Evolutionary conservation across 1,140 invertebrate species (phyloP).

Genomic region (Hirudo medicinalis): DNA sequence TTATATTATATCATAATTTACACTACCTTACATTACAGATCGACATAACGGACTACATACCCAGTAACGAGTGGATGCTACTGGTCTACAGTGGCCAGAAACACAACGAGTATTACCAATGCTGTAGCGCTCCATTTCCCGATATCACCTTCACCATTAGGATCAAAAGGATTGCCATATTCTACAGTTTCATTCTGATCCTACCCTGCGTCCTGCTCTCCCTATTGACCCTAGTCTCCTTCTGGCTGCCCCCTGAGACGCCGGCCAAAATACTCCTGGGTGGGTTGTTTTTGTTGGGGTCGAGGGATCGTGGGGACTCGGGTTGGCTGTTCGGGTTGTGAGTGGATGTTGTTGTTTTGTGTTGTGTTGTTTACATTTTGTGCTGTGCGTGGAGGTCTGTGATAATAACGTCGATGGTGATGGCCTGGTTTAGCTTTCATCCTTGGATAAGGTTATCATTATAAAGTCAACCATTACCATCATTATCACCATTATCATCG

Average conservation of each 20-base stretch:
- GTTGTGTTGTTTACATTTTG: no score
- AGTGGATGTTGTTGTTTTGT: no score
- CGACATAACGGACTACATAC: slow-evolving; percentile 28
- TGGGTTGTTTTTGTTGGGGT: no score
- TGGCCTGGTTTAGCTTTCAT: no score
- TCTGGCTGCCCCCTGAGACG: slow-evolving; percentile 29
- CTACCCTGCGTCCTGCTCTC: slow-evolving; percentile 28
- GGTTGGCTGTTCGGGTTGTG: no score
- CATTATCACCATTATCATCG: no score
- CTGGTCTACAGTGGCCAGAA: slow-evolving; percentile 37
- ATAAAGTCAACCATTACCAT: no score
- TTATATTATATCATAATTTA: slow-evolving; percentile 13
- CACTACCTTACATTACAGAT: slow-evolving; percentile 13
- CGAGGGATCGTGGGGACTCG: no score
- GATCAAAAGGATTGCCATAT: slow-evolving; percentile 24
- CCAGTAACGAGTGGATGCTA: slow-evolving; percentile 37
- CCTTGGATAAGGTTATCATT: no score
- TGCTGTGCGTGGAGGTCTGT: no score
- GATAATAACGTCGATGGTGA: no score
- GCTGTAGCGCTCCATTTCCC: slow-evolving; percentile 48
- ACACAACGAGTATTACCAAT: slow-evolving; percentile 40
- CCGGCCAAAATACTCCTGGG: slow-evolving; percentile 24
- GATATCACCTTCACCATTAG: slow-evolving; percentile 42
- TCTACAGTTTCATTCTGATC: slow-evolving; percentile 29
- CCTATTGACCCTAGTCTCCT: slow-evolving; percentile 25